Evolutionary conservation across 1,140 invertebrate species (phyloP), one percentile per base, ranked within the genome.

Genomic region (Drosophila lini): DNA sequence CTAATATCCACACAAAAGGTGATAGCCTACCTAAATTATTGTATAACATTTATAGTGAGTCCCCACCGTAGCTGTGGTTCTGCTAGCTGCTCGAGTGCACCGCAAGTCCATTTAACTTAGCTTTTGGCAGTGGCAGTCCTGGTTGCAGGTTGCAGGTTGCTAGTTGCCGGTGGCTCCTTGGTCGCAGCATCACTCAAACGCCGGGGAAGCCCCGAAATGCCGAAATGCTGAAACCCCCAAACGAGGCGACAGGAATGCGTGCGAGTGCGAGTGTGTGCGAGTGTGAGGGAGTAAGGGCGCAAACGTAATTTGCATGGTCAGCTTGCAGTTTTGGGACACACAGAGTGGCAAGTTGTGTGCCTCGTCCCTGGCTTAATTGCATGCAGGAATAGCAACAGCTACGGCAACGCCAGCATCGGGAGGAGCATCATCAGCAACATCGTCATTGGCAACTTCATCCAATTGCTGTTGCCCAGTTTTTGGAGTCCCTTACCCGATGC

Each of bases 51-150:
- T 53, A 36, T 10, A 36, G 3, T 8, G 71, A 32, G 64, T 3
- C 28, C 9, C 38, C 19, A 50, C 59, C 22, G 41, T 55, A 52
- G 41, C 45, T 32, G 10, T 52, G 47, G 59, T 45, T 52, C 19
- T 55, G 55, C 36, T 62, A 67, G 62, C 74, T 85, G 78, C 74
- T 80, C 81, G 83, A 86, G 83, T 80, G 80, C 80, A 89, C 83
- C 83, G 64, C 84, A 88, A 88, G 83, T 88, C 83, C 83, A 88
- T 88, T 88, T 88, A 88, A 88, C 84, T 88, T 88, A 89, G 86
- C 83, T 88, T 88, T 86, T 82, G 83, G 63, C 60, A 78, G 32
- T 63, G 57, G 15, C 28, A 44, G 64, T 32, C 36, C 57, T 61
- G 34, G 13, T 40, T 56, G 36, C 57, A 55, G 41, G 62, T 44